These are phyloP conservation scores for Rhinella marina DNA, from an alignment of 2,797 vertebrate species.

Conservation along the genomic window DNA sequence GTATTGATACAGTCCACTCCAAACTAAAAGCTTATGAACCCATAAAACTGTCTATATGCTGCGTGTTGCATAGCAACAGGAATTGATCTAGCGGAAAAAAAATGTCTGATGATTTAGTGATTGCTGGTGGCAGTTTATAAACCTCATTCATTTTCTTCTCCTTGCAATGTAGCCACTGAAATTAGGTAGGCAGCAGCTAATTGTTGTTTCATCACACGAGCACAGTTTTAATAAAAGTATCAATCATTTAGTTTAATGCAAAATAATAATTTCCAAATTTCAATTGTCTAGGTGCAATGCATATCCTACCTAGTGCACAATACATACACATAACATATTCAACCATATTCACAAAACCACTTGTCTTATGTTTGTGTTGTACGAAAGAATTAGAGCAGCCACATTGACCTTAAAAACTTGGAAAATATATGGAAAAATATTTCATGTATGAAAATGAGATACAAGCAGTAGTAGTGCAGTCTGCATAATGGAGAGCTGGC, in stretches of 20 bases:
- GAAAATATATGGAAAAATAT: too few relatives aligned
- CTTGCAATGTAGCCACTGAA: conserved; percentile 71
- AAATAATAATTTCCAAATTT: background rate
- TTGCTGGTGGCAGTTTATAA: conserved; percentile 77
- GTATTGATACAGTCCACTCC: conserved; percentile 64
- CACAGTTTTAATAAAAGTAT: conserved; percentile 66
- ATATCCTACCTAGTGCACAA: background rate
- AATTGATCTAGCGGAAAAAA: conserved; percentile 76
- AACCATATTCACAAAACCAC: background rate
- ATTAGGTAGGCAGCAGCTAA: conserved; percentile 71
- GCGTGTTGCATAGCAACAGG: conserved; percentile 79
- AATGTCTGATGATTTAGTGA: conserved; percentile 76
- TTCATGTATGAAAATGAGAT: too few relatives aligned
- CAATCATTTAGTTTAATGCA: background rate
- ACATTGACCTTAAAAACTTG: too few relatives aligned
- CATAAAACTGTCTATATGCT: conserved; percentile 68
- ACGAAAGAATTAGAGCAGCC: background rate
- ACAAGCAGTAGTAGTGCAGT: too few relatives aligned
- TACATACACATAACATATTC: background rate
- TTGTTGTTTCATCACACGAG: conserved; percentile 67
- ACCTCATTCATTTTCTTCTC: conserved; percentile 75
- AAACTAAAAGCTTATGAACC: conserved; percentile 73
- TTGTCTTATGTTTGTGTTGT: background rate
- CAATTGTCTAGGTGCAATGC: background rate
- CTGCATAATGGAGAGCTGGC: too few relatives aligned